Conservation (phyloP, 2,113 vertebrate genomes). For the Toxostoma redivivum region DNA sequence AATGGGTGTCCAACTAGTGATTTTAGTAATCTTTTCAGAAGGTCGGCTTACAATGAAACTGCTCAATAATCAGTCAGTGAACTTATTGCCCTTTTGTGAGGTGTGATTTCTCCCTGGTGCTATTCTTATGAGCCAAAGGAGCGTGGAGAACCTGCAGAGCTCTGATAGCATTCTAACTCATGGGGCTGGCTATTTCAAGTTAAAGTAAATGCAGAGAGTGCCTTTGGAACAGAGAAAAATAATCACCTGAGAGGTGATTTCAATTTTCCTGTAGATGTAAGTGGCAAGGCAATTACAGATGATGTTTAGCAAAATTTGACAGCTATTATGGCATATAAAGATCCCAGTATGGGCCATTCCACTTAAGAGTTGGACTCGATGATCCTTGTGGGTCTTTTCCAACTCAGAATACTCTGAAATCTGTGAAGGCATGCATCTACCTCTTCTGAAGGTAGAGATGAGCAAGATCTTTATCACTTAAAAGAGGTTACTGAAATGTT, state of each 20-base stretch:
- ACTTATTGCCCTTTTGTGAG: neutral
- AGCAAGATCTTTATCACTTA: neutral
- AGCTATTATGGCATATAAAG: neutral
- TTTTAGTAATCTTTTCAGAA: neutral
- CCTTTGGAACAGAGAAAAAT: neutral
- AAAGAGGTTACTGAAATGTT: neutral
- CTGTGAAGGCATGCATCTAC: fast-evolving
- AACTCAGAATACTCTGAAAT: neutral
- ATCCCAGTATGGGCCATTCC: neutral
- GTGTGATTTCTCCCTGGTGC: neutral
- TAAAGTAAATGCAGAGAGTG: neutral
- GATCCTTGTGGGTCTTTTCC: neutral
- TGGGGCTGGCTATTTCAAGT: neutral
- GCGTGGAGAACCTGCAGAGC: neutral
- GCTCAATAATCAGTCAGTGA: neutral
- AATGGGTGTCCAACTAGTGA: neutral
- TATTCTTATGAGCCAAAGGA: neutral
- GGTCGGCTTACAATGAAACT: neutral
- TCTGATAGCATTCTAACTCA: neutral
- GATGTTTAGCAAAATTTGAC: neutral
- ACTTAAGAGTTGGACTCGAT: neutral
- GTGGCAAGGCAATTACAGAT: neutral
- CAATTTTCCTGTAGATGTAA: neutral
- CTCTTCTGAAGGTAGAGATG: neutral
- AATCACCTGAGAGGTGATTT: neutral